Base-by-base conservation (phyloP, 1,140 invertebrate genomes). In the Leptonema lineaticorne region DNA sequence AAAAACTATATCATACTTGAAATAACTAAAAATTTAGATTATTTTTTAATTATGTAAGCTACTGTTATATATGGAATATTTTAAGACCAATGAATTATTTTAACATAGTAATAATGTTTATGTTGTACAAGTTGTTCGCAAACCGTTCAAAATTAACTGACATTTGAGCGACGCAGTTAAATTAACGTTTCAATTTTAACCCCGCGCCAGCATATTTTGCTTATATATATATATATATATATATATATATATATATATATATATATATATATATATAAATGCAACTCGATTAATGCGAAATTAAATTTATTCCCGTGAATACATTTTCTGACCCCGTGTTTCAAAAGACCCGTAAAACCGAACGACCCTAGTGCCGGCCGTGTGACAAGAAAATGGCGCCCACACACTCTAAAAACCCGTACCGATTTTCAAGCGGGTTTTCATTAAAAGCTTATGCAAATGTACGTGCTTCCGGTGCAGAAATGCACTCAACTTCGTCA, bases 371-470 rank as follows among this genome's bases (percentile, higher is more conserved):
- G 11, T 53, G 1, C 8, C 4, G n/a, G 50, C 7, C 11, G 50
- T 53, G 22, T 26, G 50, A 24, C 50, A 53, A 53, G 5, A 6
- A 6, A 33, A 26, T 53, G 50, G 24, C 50, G 3, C n/a, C n/a
- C n/a, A n/a, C n/a, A n/a, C n/a, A n/a, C n/a, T n/a, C n/a, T n/a
- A n/a, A n/a, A n/a, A n/a, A n/a, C n/a, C n/a, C n/a, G n/a, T n/a
- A n/a, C n/a, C n/a, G n/a, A n/a, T n/a, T n/a, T n/a, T n/a, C n/a
- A n/a, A n/a, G 50, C 27, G 50, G 22, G 50, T 53, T 53, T 53
- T 53, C 50, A 53, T 53, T 26, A 53, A 53, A 24, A 53, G 50
- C 50, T 53, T 53, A 53, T 53, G 50, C 22, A 53, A 53, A 53
- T 53, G 50, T 26, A 24, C 22, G 22, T 53, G 16, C 30, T 11